Base-by-base conservation (phyloP, 2,113 vertebrate genomes). In the Phrynocephalus versicolor region DNA sequence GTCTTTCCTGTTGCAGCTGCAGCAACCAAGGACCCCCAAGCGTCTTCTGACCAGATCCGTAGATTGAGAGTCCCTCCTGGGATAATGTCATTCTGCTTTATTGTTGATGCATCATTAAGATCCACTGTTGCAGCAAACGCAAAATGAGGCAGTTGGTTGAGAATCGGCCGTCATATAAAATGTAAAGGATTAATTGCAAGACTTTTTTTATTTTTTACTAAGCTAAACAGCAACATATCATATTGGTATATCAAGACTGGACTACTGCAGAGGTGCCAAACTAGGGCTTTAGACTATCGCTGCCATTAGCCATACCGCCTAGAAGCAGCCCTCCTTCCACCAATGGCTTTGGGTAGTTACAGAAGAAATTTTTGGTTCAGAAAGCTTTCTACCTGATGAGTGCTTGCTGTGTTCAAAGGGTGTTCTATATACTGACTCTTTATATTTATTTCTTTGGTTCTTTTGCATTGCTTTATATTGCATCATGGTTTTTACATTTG, bases 21-120 rank as follows among this genome's bases (percentile, higher is more conserved):
- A 65, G 88, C 35, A n/a, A 96, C 91, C 23, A 97, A 92, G 1
- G 82, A 88, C 0, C 74, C 80, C 95, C 94, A 95, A 39, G 92
- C 94, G 41, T 95, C 95, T 2, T 96, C 89, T n/a, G 39, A 39
- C 96, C 97, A 97, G 71, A 95, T 37, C 9, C 79, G 18, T 84
- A 96, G 64, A 1, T 86, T 94, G 15, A 97, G 75, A 0, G 87
- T 90, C 9, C 92, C 93, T 2, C 95, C 93, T 0, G 94, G 94
- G 41, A 96, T 78, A 9, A 95, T 81, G 1, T 93, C 94, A 1
- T 96, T 92, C 70, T 81, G 92, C 76, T 80, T 82, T 25, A 97
- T 82, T 0, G 92, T 93, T 15, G 92, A 84, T 0, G 92, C 81
- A 9, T 96, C 95, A 80, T 89, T 88, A 87, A 96, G 75, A 86